Evolutionary conservation across 1,140 invertebrate genomes (phyloP), one percentile per base, ranked within the genome.

Genomic region (Mya arenaria): DNA sequence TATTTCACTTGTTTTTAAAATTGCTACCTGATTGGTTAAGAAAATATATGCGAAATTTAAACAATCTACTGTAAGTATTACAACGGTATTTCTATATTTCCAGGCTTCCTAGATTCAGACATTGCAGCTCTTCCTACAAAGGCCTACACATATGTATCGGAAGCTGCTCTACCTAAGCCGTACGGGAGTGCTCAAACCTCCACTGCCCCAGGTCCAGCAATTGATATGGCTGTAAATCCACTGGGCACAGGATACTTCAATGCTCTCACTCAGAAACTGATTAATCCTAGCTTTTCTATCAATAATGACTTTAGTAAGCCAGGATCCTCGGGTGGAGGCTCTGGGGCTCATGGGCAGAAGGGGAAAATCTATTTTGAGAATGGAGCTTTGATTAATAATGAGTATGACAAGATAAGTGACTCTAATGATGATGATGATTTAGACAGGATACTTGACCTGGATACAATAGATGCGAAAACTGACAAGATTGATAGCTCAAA

Each of bases 381-480:
- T 62, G 77, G 77, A 3, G 30, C 58, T 6, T 34, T 80, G n/a
- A 80, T 80, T 10, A 80, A 58, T 80, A 44, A 80, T 28, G 77
- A 80, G 37, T 80, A 80, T 69, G 77, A 80, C 28, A 80, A 80
- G 48, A 80, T 80, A 19, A 80, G 77, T 80, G 77, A 80, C 36
- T 69, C 77, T 19, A 80, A 80, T 71, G 77, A 80, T 71, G 77
- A 80, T 30, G 77, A 80, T 56, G 62, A 80, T 62, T 30, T 80
- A 10, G 77, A 80, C n/a, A 52, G 77, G 19, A 68, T 68, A 36
- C 19, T 34, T 36, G 44, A 39, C 5, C 55, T 71, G 19, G 77
- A 80, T 41, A 56, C 52, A 25, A 71, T 68, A 32, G 77, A 80
- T 39, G 56, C 65, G 23, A 78, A 78, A 56, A 39, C 28, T 34